Base-by-base conservation (phyloP, 2,797 vertebrate species). In the Threskiornis aethiopicus region DNA sequence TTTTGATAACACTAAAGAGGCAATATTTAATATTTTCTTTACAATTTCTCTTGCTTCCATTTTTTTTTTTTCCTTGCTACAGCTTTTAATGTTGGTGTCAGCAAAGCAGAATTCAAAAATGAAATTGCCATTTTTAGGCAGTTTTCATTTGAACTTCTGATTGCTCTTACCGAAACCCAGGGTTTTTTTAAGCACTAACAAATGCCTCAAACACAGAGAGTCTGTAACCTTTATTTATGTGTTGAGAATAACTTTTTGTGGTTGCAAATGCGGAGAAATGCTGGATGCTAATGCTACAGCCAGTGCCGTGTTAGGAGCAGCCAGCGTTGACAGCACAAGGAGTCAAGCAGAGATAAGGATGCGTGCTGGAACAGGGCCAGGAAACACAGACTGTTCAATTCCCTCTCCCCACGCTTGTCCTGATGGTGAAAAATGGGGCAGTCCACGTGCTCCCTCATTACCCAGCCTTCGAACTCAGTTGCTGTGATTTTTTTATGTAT, bases 321-420 rank as follows among this genome's bases (percentile, higher is more conserved):
- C 10, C 17, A 14, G 46, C 3, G 12, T 5, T 47, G 55, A 35
- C 19, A 62, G 52, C 24, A 31, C 17, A 75, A 28, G 41, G 11
- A 64, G 12, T 33, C 16, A 72, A 78, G 59, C 14, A 69, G 59
- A 78, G 11, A 7, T 18, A 75, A 52, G 11, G 8, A 24, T 39
- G 4, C 7, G 8, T 65, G 33, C 35, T 80, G 37, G 25, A 70
- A 70, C 3, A 51, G 22, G 7, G 39, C 19, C 11, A 44, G 62
- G 62, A 73, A 58, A 70, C 8, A 26, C 0, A 1, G 16, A 15
- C 3, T 0, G 2, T 37, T 41, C 5, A 6, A 46, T 22, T 72
- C 35, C 7, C 6, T 33, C 16, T 87, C 20, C 33, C 25, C 18
- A 57, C 4, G 5, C 18, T 49, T 7, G 5, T 29, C n/a, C 24